Conservation (phyloP, 1,140 invertebrate species). For the Neodiprion lecontei region DNA sequence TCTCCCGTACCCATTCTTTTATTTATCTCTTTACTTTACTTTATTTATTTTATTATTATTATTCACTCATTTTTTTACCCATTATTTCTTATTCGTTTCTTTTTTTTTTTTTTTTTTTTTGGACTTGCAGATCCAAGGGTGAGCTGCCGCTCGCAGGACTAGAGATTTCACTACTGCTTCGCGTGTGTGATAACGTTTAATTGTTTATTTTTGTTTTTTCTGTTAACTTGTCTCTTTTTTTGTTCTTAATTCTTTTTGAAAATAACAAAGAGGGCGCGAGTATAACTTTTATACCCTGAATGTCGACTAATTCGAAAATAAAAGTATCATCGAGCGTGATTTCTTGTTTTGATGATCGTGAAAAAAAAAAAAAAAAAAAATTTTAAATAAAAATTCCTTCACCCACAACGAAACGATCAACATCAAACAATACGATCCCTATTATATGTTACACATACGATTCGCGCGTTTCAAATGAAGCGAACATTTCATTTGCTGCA, state of each 20-base stretch:
- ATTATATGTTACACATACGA: too few species aligned
- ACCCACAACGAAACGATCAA: neutral
- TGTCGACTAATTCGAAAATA: neutral
- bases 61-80: slow-evolving; percentile 30
- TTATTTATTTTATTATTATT: slow-evolving; percentile 21
- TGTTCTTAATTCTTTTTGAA: slow-evolving; percentile 24
- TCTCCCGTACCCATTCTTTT: slow-evolving; percentile 12
- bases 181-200: slow-evolving; percentile 50
- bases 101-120: slow-evolving; percentile 43
- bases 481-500: too few species aligned
- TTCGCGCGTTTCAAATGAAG: too few species aligned
- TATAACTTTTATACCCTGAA: slow-evolving; percentile 6
- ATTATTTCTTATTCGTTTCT: slow-evolving; percentile 29
- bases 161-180: slow-evolving; percentile 62
- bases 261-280: slow-evolving; percentile 28
- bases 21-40: slow-evolving; percentile 16
- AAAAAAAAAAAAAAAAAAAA: neutral
- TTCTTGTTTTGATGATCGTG: too few species aligned
- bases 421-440: too few species aligned
- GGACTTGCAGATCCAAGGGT: slow-evolving; percentile 51
- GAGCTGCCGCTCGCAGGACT: slow-evolving; percentile 58
- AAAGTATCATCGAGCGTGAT: too few species aligned
- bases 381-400: neutral
- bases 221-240: slow-evolving; percentile 11
- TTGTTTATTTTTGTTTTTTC: neutral